These are phyloP conservation scores for Siderastrea siderea DNA, from an alignment of 92 coral and sea anemone genomes.

Conservation along the genomic window DNA sequence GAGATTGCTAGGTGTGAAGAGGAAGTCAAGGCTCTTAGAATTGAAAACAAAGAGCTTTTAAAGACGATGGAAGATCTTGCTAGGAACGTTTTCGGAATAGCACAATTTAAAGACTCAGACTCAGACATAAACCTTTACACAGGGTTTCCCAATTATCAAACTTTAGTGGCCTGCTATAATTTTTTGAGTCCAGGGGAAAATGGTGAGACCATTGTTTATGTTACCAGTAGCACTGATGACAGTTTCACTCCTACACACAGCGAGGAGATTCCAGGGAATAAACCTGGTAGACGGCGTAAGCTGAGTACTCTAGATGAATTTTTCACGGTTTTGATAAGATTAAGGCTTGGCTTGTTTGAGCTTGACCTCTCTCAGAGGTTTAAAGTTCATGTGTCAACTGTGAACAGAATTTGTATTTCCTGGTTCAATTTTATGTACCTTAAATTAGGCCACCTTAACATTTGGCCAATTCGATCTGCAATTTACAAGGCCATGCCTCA, in stretches of 20 bases:
- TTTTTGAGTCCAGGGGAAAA: no score
- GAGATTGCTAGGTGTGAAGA: background rate
- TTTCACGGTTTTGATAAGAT: constrained; percentile 9
- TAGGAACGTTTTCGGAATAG: background rate
- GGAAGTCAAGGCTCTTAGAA: background rate
- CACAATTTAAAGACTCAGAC: background rate
- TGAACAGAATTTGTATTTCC: constrained; percentile 48
- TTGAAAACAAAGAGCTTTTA: background rate
- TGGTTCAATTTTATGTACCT: constrained; percentile 55
- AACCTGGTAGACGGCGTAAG: no score
- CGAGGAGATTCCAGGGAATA: no score
- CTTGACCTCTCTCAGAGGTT: background rate
- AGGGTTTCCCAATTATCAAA: background rate
- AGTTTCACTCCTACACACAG: no score
- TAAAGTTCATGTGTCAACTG: constrained; percentile 33
- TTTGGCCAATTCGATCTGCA: constrained; percentile 59
- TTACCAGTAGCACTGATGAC: no score
- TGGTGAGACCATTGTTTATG: no score
- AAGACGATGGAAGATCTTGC: background rate
- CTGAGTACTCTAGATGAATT: constrained; percentile 19
- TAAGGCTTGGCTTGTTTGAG: constrained; percentile 56
- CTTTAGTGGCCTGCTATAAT: no score
- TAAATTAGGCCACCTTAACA: constrained; percentile 40
- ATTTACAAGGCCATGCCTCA: constrained; percentile 57
- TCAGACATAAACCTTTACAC: background rate